These are phyloP conservation scores for Taxidea taxus DNA, from an alignment of 2,113 vertebrate species.

Conservation along the genomic window DNA sequence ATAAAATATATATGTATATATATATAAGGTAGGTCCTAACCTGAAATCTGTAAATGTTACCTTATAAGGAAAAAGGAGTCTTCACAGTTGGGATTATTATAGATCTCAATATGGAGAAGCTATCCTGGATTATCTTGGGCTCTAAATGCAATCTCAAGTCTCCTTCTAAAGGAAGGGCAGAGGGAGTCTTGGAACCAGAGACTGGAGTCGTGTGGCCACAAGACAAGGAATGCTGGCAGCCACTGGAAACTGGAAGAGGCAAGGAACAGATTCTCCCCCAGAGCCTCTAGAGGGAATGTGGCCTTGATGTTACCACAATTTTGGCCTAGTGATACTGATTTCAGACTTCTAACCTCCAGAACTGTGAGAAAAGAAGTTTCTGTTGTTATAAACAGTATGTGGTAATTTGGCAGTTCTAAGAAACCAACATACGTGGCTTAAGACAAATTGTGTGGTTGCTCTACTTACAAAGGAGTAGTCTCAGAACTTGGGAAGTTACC, in stretches of 20 bases:
- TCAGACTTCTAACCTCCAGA: neutral
- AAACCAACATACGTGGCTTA: neutral
- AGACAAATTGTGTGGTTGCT: neutral
- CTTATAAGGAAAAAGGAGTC: neutral
- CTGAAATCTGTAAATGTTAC: neutral
- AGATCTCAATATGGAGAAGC: neutral
- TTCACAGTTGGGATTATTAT: neutral
- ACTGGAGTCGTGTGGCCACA: neutral
- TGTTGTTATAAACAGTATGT: neutral
- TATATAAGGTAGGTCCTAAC: neutral
- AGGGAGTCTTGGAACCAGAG: neutral
- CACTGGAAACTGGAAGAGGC: neutral
- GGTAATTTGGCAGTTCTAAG: neutral
- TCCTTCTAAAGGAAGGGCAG: neutral
- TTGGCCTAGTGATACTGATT: neutral
- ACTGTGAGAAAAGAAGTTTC: neutral
- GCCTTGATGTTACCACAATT: neutral
- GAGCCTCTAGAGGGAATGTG: neutral
- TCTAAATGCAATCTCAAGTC: neutral
- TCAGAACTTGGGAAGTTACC: neutral
- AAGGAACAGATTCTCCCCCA: neutral
- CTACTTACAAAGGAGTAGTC: neutral
- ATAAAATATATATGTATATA: no score
- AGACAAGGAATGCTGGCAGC: neutral
- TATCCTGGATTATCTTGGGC: neutral